Evolutionary conservation across 2,888 invertebrate species (phyloP).

Genomic region (Odontocolon sp.): DNA sequence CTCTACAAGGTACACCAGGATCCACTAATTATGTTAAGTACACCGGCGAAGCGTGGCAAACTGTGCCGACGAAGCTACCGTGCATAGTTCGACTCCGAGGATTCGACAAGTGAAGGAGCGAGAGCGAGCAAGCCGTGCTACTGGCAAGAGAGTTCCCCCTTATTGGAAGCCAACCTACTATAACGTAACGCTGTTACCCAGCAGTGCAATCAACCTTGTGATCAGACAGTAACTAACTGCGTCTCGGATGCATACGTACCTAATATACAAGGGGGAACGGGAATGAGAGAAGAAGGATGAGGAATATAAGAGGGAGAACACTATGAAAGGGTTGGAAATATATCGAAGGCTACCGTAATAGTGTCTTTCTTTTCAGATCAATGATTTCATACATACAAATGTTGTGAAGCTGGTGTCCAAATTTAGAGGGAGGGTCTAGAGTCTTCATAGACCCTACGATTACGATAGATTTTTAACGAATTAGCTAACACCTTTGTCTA

Average conservation of each 20-base stretch:
- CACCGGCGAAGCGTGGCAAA: conserved; percentile 67
- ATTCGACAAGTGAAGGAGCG: conserved; percentile 29
- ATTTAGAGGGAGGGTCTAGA: no score
- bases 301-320: background rate
- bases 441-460: no score
- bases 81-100: conserved; percentile 48
- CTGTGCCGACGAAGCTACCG: conserved; percentile 62
- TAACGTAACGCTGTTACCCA: conserved; percentile 75
- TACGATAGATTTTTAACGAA: no score
- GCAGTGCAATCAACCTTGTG: conserved; percentile 73
- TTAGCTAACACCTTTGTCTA: no score
- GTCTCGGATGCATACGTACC: conserved; percentile 64
- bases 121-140: background rate
- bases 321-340: background rate
- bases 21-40: conserved; percentile 77
- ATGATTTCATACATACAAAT: no score
- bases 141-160: background rate
- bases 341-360: no score
- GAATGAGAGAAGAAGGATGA: conserved; percentile 7
- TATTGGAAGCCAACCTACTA: conserved; percentile 57
- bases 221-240: conserved; percentile 75
- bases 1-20: conserved; percentile 46
- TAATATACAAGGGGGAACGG: conserved; percentile 52
- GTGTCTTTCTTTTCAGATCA: no score
- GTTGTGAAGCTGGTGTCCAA: no score